phyloP scores from a whole-genome alignment of 2,113 vertebrate species.

The Piprites chloris region DNA sequence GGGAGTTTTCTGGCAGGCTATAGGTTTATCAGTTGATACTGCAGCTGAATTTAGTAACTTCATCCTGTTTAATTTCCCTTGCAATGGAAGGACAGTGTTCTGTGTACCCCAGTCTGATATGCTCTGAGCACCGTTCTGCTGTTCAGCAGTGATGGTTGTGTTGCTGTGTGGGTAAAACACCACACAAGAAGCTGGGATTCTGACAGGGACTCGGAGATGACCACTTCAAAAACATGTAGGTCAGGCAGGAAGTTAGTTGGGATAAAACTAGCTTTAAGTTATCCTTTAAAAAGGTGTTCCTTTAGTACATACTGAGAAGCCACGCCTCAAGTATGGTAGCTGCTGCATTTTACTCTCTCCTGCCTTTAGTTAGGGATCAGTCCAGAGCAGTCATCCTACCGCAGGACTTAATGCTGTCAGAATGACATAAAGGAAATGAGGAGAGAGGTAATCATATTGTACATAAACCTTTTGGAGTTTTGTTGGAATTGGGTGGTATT shows the following conservation, averaged over 20 bases:
- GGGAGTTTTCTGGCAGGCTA: background rate
- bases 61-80: background rate
- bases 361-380: background rate
- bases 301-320: background rate
- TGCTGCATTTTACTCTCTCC: background rate
- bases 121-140: background rate
- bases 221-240: background rate
- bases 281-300: background rate
- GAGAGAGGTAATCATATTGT: background rate
- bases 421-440: background rate
- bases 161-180: background rate
- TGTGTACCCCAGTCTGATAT: rapidly evolving
- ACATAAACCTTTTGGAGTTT: background rate
- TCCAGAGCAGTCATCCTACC: background rate
- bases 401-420: background rate
- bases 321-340: background rate
- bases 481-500: background rate
- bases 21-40: background rate
- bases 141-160: background rate
- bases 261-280: background rate
- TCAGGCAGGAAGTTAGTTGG: background rate
- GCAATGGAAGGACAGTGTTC: background rate
- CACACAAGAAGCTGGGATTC: background rate
- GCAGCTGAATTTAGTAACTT: background rate
- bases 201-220: background rate